phyloP scores from a whole-genome alignment of 1,140 invertebrate genomes.

The Drosophila mauritiana region DNA sequence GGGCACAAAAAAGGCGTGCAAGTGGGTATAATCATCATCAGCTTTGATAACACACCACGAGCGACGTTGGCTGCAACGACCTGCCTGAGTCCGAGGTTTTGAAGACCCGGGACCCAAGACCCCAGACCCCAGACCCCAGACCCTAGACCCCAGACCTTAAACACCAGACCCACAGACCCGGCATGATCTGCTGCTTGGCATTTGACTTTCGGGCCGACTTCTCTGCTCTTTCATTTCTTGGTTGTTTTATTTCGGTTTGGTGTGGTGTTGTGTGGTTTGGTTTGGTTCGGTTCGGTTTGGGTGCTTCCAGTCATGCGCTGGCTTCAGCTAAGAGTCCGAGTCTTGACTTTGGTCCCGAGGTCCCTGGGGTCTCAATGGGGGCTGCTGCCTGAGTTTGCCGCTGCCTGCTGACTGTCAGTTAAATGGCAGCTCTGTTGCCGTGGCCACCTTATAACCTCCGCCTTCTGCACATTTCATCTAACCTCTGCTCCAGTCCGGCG shows the following conservation, averaged over 20 bases:
- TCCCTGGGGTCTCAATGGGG: conserved; percentile 57
- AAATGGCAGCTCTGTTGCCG: conserved; percentile 75
- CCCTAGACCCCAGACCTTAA: conserved; percentile 8
- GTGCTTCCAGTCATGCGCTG: conserved; percentile 75
- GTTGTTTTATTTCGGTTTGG: background rate
- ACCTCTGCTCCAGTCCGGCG: conserved; percentile 67
- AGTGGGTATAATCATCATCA: conserved; percentile 84
- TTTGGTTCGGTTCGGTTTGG: background rate
- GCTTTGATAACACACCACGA: conserved; percentile 83
- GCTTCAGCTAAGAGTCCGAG: conserved; percentile 34
- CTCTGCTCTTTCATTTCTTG: conserved; percentile 23
- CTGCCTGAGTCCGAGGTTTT: conserved; percentile 53
- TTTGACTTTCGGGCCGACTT: conserved; percentile 76
- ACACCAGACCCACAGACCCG: conserved; percentile 31
- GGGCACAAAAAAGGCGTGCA: conserved; percentile 79
- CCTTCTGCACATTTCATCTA: conserved; percentile 69
- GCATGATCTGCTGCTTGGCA: conserved; percentile 78
- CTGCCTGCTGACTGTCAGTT: conserved; percentile 65
- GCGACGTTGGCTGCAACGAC: conserved; percentile 66
- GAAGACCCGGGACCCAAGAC: conserved; percentile 33
- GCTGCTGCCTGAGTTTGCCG: conserved; percentile 52
- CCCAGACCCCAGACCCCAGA: conserved; percentile 27
- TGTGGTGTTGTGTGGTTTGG: background rate
- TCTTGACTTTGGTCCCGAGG: conserved; percentile 42
- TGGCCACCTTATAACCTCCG: conserved; percentile 80